Percentiles rank a stretch among this genome's conserved stretches.
Conservation (phyloP, 1,140 invertebrate genomes). For the Idris sp. region DNA sequence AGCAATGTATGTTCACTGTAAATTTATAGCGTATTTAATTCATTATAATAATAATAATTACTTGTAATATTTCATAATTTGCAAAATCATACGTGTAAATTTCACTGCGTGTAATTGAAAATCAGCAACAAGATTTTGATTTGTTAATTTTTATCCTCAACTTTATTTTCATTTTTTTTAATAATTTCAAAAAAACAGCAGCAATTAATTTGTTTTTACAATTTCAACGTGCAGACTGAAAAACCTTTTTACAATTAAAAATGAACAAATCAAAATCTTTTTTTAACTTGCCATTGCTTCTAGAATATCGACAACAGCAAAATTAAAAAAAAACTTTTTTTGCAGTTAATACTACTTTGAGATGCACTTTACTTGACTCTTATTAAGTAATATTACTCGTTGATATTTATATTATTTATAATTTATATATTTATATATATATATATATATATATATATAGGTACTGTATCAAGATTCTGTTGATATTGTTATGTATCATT, state of each 20-base stretch:
- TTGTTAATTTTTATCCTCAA: too few relatives aligned
- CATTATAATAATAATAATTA: slow-evolving; percentile 47
- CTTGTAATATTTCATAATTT: slow-evolving; percentile 45
- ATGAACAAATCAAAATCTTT: too few relatives aligned
- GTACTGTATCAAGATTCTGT: slow-evolving; percentile 58
- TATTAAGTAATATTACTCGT: slow-evolving; percentile 60
- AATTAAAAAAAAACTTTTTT: slow-evolving; percentile 39
- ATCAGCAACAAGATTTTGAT: too few relatives aligned
- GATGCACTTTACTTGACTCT: slow-evolving; percentile 56
- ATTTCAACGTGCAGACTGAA: too few relatives aligned
- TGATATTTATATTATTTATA: slow-evolving; percentile 47
- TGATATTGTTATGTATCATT: slow-evolving; percentile 49
- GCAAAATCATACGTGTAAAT: too few relatives aligned
- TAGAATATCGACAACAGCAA: slow-evolving; percentile 44
- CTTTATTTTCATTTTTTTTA: too few relatives aligned
- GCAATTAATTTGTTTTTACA: too few relatives aligned
- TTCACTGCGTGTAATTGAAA: too few relatives aligned
- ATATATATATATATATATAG: slow-evolving; percentile 58
- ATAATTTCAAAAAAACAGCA: too few relatives aligned
- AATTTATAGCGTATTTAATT: slow-evolving; percentile 49
- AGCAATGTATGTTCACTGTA: slow-evolving; percentile 49
- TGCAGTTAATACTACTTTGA: slow-evolving; percentile 54
- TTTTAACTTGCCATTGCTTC: slow-evolving; percentile 54
- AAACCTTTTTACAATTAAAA: too few relatives aligned
- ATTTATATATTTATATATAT: slow-evolving; percentile 42